Conservation (phyloP, 2,113 vertebrate genomes). For the Colistium nudipinnis region DNA sequence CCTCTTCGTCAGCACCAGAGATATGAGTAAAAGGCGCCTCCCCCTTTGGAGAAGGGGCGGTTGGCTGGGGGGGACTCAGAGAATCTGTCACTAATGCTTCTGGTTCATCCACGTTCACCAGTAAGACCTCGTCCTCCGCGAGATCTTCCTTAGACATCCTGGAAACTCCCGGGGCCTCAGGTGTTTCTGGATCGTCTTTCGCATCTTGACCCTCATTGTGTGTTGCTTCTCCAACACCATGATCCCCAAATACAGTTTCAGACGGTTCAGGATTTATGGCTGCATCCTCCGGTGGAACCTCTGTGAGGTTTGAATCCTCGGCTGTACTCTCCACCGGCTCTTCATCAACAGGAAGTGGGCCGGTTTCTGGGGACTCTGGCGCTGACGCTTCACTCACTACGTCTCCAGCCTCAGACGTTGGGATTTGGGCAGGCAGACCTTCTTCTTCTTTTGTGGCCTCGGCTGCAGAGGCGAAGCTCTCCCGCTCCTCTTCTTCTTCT, state of each 20-base stretch:
- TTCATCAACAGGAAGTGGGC: constrained; percentile 20
- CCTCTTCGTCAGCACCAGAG: constrained; percentile 38
- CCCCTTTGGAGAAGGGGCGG: constrained; percentile 65
- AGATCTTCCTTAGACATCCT: constrained; percentile 60
- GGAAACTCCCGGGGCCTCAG: constrained; percentile 36
- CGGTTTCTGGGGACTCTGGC: constrained; percentile 12
- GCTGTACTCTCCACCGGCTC: neutral
- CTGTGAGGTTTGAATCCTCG: constrained; percentile 21
- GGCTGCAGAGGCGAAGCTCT: neutral
- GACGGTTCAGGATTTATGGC: constrained; percentile 5
- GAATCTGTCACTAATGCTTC: constrained; percentile 27
- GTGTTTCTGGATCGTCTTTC: constrained; percentile 17
- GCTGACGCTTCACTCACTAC: constrained; percentile 11
- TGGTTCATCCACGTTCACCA: constrained; percentile 44
- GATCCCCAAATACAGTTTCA: constrained; percentile 31
- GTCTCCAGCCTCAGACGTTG: constrained; percentile 35
- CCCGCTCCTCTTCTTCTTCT: constrained; percentile 15
- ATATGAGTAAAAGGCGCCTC: constrained; percentile 70
- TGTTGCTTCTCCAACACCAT: constrained; percentile 8
- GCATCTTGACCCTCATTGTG: constrained; percentile 6
- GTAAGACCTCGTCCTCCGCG: constrained; percentile 68
- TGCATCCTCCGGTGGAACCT: neutral
- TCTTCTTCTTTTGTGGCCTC: constrained; percentile 44
- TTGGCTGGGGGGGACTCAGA: constrained; percentile 47
- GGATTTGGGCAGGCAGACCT: constrained; percentile 25